Base-by-base conservation (phyloP, 2,797 vertebrate genomes). In the Danio choprae region DNA sequence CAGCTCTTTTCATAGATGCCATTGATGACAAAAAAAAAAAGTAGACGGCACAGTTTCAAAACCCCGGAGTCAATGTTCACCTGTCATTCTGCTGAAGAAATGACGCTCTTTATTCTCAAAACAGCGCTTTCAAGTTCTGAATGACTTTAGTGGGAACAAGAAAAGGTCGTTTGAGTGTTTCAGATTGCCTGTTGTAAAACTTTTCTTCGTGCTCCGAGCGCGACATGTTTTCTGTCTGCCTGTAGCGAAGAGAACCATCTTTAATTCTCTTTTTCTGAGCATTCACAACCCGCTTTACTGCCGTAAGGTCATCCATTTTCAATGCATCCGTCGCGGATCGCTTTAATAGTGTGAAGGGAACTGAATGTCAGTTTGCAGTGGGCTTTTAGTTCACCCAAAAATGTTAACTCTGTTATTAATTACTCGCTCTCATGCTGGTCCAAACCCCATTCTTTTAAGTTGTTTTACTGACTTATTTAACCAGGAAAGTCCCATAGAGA, bases 1-100 rank as follows among this genome's bases (percentile, higher is more conserved):
- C 6, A 51, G 81, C 44, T 75, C 50, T 87, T 59, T 81, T 85
- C 79, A 84, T 71, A 73, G 79, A 81, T 83, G 73, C 41, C 60
- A 81, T 80, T 70, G 80, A 85, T 40, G 71, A 69, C 18, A 59
- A 79, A 56, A 71, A 69, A 16, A 59, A 77, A 56, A 67, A 71
- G 68, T 44, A 73, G 38, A 74, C 55, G 75, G 73, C 77, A 78
- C 51, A 20, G 62, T 67, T 71, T 40, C 50, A 20, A 63, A 72
- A 43, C 73, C 82, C 83, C 84, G 50, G 55, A 79, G 77, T 74
- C 51, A 59, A 18, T 50, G 56, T 83, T 63, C 69, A 80, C 64
- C 76, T 75, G 86, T 44, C 74, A 73, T 80, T 85, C 74, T 76
- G 83, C 18, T 41, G 72, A 58, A 63, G 59, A 36, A 59, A 65